Base-by-base conservation (phyloP, 2,888 invertebrate species). In the Meganola albula region DNA sequence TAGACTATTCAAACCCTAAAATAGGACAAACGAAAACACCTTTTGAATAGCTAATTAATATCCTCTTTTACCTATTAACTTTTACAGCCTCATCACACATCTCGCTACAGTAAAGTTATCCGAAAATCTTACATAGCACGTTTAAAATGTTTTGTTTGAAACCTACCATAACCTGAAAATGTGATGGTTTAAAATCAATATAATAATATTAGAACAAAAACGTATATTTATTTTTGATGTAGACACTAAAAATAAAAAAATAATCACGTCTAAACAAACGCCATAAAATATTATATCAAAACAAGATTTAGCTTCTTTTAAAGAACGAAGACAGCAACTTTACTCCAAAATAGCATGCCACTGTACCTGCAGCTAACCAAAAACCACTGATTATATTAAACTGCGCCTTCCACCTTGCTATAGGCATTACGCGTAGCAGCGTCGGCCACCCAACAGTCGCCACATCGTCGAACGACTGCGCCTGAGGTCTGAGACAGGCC, bases 401-500 rank as follows among this genome's bases (percentile, higher is more conserved):
- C 13, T 58, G 46, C 1, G 74, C 51, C 4, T 58, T 10, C 65
- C 63, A 66, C 28, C 53, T 52, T 3, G 33, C 34, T 0, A 71
- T 2, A 0, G 69, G 64, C 9, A 32, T 50, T 0, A 53, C 56
- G 8, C 48, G 46, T 1, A 78, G 40, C 3, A 62, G 40, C 1
- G 58, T 65, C 0, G 74, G 74, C 59, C 59, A 60, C 6, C 58
- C 62, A 0, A 37, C 48, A 1, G 46, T 33, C 10, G 62, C 58
- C 1, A 74, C 28, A 27, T 85, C 84, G 10, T 85, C 79, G 27
- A 53, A 85, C 0, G 70, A 65, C 31, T 68, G 65, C 1, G 83
- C 84, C 48, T 86, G 86, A 3, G 86, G 86, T 1, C 83, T 66
- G 12, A 86, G 49, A 24, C 51, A 66, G 11, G 63, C 69, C 23